phyloP scores from a whole-genome alignment of 2,797 vertebrate species.

The Melanotaenia maccullochi region DNA sequence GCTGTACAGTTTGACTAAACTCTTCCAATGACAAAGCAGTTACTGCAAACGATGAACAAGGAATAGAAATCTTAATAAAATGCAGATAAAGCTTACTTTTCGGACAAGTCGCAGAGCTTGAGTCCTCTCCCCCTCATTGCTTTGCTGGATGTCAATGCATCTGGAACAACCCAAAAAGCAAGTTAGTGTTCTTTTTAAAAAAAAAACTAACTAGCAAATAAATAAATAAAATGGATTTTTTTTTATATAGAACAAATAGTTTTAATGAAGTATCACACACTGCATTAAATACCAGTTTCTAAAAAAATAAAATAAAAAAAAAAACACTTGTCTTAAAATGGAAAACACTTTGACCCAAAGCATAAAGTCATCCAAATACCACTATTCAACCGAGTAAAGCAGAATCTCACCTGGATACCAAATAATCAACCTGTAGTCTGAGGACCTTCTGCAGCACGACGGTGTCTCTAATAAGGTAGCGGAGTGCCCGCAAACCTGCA shows the following conservation, averaged over 20 bases:
- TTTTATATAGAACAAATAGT: slow-evolving; percentile 3
- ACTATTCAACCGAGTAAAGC: neutral
- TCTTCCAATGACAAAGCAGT: neutral
- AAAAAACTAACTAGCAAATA: neutral
- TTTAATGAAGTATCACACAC: slow-evolving; percentile 11
- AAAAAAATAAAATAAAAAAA: neutral
- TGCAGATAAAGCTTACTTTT: slow-evolving; percentile 85
- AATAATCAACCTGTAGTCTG: slow-evolving; percentile 96
- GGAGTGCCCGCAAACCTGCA: slow-evolving; percentile 94
- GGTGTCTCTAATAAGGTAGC: slow-evolving; percentile 96
- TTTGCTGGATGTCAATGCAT: slow-evolving; percentile 99
- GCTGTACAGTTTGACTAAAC: slow-evolving; percentile 18
- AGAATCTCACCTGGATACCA: slow-evolving; percentile 92
- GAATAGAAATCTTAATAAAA: neutral
- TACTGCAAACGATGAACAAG: neutral
- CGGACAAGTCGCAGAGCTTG: slow-evolving; percentile 96
- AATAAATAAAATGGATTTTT: neutral
- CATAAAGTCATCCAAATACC: neutral
- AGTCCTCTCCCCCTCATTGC: slow-evolving; percentile 98
- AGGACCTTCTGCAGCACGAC: slow-evolving; percentile 95
- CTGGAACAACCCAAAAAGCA: slow-evolving; percentile 72
- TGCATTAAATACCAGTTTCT: neutral
- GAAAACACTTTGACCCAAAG: neutral
- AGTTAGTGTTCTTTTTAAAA: neutral
- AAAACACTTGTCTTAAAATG: neutral